Percentiles rank a stretch among this genome's conserved stretches.
These are phyloP conservation scores for Drosophila quasianomalipes DNA, from an alignment of 2,888 invertebrate genomes.

Conservation along the genomic window DNA sequence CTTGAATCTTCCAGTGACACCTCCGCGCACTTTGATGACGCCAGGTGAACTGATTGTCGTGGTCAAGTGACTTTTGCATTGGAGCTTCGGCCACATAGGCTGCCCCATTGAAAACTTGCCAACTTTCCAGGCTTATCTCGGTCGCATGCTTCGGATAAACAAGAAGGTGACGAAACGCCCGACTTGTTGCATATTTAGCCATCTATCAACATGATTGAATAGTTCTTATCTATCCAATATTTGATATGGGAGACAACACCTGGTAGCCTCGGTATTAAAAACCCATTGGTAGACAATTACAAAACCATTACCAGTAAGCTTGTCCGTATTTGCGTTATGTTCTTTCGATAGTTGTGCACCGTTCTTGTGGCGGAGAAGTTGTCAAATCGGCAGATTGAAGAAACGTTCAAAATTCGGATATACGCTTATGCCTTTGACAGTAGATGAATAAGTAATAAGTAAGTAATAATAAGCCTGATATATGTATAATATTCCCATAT, in stretches of 20 bases:
- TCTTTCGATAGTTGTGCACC: slow-evolving; percentile 23
- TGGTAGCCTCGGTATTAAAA: slow-evolving; percentile 64
- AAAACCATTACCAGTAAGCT: slow-evolving; percentile 30
- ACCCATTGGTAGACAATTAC: slow-evolving; percentile 57
- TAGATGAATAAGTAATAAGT: too few species aligned
- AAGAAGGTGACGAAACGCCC: slow-evolving; percentile 29
- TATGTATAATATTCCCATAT: not conserved
- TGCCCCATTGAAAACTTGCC: slow-evolving; percentile 45
- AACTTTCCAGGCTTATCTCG: slow-evolving; percentile 64
- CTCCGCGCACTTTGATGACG: slow-evolving; percentile 40
- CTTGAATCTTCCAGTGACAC: slow-evolving; percentile 27
- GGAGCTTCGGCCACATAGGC: slow-evolving; percentile 35
- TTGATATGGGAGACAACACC: slow-evolving; percentile 3
- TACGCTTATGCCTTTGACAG: not conserved
- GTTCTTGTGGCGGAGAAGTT: slow-evolving; percentile 20
- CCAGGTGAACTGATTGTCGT: slow-evolving; percentile 65
- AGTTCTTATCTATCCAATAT: slow-evolving; percentile 47
- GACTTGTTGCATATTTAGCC: slow-evolving; percentile 37
- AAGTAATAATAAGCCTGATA: not conserved
- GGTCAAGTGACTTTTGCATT: slow-evolving; percentile 65
- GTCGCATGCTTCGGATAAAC: slow-evolving; percentile 60
- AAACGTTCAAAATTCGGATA: not conserved
- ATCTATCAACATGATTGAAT: slow-evolving; percentile 68
- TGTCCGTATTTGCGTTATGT: not conserved
- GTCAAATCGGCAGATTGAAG: not conserved